Base-by-base conservation (phyloP, 2,113 vertebrate species). In the Halcyon malimbica region DNA sequence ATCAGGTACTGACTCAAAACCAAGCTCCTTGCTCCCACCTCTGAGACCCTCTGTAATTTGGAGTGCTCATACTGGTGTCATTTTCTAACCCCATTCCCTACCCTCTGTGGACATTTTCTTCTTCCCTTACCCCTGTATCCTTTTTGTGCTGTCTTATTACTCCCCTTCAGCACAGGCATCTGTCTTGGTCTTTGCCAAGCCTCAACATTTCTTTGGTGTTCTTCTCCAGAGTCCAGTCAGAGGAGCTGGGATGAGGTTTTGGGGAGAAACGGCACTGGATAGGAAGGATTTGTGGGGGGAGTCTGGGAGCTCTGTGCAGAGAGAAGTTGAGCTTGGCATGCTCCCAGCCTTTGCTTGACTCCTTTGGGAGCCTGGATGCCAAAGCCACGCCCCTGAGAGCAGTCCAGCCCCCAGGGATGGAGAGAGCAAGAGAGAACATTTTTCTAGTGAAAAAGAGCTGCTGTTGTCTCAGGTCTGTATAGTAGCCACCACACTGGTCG, bases 401-500 rank as follows among this genome's bases (percentile, higher is more conserved):
- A 77, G 29, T 51, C 60, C 63, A 87, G 29, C 44, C 33, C 13
- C 31, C 15, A 35, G 53, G 54, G 28, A 18, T 14, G 42, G 76
- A 64, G 37, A 29, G 64, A 64, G 37, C 11, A 29, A 83, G 68
- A 51, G 60, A 84, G 37, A 31, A 13, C 8, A 19, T 94, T 87
- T 70, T 75, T 75, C 73, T 70, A 56, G 90, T 63, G 14, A 8
- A 70, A 95, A 89, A 75, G 33, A 67, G 33, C 79, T 86, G 82
- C 67, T 68, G 37, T 60, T 68, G 11, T 95, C 76, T 84, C 42
- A 37, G 62, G 29, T 48, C 44, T 89, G 28, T 74, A 17, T 20
- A 86, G 83, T 88, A 88, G 88, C 92, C 88, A 81, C 83, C 73
- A 39, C 90, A 44, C 76, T 82, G 76, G 92, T 90, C 3, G 15